Conservation (phyloP, 2,797 vertebrate species). For the Alca torda region DNA sequence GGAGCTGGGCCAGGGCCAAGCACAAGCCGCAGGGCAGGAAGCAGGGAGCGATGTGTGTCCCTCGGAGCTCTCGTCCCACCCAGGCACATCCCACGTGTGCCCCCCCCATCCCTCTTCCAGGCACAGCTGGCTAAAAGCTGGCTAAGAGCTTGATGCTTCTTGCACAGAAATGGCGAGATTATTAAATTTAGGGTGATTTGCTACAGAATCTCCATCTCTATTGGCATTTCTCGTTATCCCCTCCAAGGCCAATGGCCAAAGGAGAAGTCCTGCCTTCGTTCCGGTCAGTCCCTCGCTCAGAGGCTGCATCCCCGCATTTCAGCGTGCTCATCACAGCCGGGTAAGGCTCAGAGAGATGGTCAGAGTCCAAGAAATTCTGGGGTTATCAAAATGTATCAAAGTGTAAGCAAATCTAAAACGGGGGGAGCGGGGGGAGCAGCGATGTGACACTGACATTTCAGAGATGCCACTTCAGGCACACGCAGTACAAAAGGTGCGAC, state of each 20-base stretch:
- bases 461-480: neutral
- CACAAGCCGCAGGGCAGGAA: neutral
- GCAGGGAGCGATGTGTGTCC: fast-evolving
- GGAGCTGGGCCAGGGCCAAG: neutral
- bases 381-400: fast-evolving
- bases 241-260: neutral
- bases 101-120: neutral
- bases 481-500: fast-evolving
- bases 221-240: neutral
- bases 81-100: fast-evolving
- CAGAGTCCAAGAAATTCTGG: too few species aligned
- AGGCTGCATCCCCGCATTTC: neutral
- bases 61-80: neutral
- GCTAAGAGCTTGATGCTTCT: neutral
- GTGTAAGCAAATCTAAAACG: fast-evolving
- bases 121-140: neutral
- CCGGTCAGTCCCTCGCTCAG: fast-evolving
- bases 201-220: neutral
- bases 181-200: neutral
- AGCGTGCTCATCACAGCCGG: fast-evolving
- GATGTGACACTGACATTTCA: neutral
- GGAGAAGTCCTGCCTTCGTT: neutral
- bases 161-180: neutral
- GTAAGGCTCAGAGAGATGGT: fast-evolving
- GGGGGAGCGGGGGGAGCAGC: neutral